Base-by-base conservation (phyloP, 2,888 invertebrate species). In the Bibio marci region DNA sequence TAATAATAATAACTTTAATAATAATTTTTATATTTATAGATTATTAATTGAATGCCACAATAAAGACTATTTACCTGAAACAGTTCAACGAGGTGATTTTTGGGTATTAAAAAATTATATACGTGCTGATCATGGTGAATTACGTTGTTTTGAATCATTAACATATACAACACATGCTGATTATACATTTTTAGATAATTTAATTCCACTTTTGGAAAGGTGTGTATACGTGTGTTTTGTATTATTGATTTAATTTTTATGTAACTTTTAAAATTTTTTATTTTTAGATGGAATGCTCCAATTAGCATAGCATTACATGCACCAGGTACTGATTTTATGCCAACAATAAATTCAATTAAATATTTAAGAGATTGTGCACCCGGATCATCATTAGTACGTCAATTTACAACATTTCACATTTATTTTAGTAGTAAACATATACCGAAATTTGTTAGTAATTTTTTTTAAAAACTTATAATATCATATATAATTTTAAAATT, bases 161-260 rank as follows among this genome's bases (percentile, higher is more conserved):
- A 91, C 91, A 2, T 88, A 90, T 55, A 87, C 90, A 27, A 91
- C 91, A 12, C 91, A 91, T 59, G 87, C 85, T 4, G 90, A 90
- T 53, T 86, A 76, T 63, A 85, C 87, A 49, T 91, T 88, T 65
- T 71, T 91, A 54, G 85, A 90, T 62, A 91, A 92, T 62, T 68
- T 90, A 50, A 73, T 77, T 57, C 85, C 87, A 43, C 66, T 92
- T 50, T 64, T 88, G 55, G 79, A 83, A 56, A 71, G 80, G 64
- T 72, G 48, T 63, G 39, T 42, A 19, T 6, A n/a, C n/a, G n/a
- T n/a, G n/a, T n/a, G n/a, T n/a, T n/a, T n/a, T n/a, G 2, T 6
- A 32, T 19, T 13, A 2, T 17, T 18, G 25, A 15, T 4, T 4
- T 28, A 15, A 3, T 30, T 18, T 25, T 15, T 18, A 8, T 10